Evolutionary conservation across 1,140 invertebrate genomes (phyloP).

Genomic region (Probaryconus sp.): DNA sequence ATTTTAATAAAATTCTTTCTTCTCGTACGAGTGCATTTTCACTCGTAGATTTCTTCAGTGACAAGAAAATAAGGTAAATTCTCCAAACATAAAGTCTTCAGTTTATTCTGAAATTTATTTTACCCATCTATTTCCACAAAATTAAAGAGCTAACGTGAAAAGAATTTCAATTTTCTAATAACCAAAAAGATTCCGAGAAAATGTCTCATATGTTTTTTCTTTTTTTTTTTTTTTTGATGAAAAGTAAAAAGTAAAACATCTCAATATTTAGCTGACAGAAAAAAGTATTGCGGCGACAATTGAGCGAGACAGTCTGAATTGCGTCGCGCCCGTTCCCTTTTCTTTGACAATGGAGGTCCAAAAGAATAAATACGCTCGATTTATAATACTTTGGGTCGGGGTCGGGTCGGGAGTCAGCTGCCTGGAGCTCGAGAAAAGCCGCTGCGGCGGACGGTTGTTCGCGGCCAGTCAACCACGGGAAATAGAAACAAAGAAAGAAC

Average conservation of each 20-base stretch:
- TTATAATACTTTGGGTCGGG: conserved; percentile 49
- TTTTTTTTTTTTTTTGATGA: conserved; percentile 6
- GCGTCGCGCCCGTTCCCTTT: conserved; percentile 13
- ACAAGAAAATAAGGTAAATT: too few species aligned
- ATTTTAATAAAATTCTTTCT: too few species aligned
- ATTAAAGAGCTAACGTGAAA: too few species aligned
- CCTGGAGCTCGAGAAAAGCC: conserved; percentile 41
- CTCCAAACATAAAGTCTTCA: too few species aligned
- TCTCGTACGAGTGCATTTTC: too few species aligned
- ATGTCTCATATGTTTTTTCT: too few species aligned
- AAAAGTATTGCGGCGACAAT: conserved; percentile 35
- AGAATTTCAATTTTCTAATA: too few species aligned
- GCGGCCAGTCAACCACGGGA: conserved; percentile 40
- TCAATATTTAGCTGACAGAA: conserved; percentile 37
- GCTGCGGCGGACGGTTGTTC: conserved; percentile 24
- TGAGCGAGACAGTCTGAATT: conserved; percentile 30
- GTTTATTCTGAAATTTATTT: too few species aligned
- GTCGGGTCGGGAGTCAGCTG: conserved; percentile 20
- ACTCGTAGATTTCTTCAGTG: too few species aligned
- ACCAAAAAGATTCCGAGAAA: too few species aligned
- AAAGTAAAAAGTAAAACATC: conserved; percentile 23
- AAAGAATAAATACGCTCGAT: conserved; percentile 57
- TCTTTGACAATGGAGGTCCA: conserved; percentile 38
- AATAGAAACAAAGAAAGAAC: conserved; percentile 39
- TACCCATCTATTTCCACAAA: too few species aligned